Evolutionary conservation across 1,140 invertebrate species (phyloP), one percentile per base, ranked within the genome.

Genomic region (Antheraea mylitta): DNA sequence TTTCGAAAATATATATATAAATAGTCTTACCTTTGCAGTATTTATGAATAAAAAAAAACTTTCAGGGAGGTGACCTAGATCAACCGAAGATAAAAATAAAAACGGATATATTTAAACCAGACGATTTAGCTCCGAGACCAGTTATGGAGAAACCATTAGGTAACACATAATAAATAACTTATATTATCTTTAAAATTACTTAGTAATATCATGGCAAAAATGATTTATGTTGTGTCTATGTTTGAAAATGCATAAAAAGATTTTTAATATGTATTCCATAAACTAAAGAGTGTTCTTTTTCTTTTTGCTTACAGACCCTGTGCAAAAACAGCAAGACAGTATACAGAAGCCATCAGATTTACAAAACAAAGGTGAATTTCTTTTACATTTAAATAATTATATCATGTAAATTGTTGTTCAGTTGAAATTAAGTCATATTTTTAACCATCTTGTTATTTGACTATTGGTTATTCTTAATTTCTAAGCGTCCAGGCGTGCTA

Each of bases 61-160:
- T 64, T 22, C 74, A 88, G 84, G 73, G 77, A 13, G 84, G 82
- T 37, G 87, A 91, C 59, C 62, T 89, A 66, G 89, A 91, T 36
- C 89, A 91, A 58, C 89, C 89, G 5, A 91, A 91, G 77, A 91
- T 91, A 61, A 91, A 91, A 71, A 91, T 91, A 45, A 91, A 91
- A 72, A 91, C 89, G 7, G 89, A 91, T 61, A 91, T 91, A 70
- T 91, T 91, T 64, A 91, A 91, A 70, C 89, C 89, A 7, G 89
- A 91, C n/a, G 89, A 91, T 0, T 67, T 89, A 38, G 78, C 82
- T 0, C 82, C 80, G 37, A 79, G 86, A 75, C 80, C 80, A 5
- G 75, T 69, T 13, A 53, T 80, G 11, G 87, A 90, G 0, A 91
- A 90, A 67, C 74, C 84, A 7, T 76, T 75, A 42, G 86, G 87